Conservation (phyloP, 2,888 invertebrate species). For the Clanis bilineata region DNA sequence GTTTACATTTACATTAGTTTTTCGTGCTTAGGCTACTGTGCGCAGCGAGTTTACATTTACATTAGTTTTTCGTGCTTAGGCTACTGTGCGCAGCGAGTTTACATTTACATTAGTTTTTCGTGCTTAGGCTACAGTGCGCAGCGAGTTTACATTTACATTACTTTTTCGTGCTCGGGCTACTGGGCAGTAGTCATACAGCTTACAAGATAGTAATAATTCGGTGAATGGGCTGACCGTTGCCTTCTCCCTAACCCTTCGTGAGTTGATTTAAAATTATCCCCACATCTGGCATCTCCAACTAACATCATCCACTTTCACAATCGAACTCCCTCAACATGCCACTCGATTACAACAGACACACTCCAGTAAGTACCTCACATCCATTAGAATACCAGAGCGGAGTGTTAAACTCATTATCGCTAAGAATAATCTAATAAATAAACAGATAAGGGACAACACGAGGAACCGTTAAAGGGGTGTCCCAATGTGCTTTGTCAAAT, state of each 20-base stretch:
- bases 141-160: too few relatives aligned
- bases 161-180: too few relatives aligned
- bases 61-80: too few relatives aligned
- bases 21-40: too few relatives aligned
- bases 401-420: constrained; percentile 50
- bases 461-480: constrained; percentile 29
- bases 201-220: too few relatives aligned
- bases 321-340: constrained; percentile 17
- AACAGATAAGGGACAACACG: constrained; percentile 35
- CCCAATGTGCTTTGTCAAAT: not conserved
- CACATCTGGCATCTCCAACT: not conserved
- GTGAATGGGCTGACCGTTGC: too few relatives aligned
- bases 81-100: too few relatives aligned
- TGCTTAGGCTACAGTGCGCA: too few relatives aligned
- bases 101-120: too few relatives aligned
- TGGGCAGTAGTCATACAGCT: too few relatives aligned
- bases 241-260: not conserved
- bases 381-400: constrained; percentile 54
- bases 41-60: too few relatives aligned
- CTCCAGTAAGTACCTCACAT: constrained; percentile 17
- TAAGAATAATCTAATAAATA: constrained; percentile 46
- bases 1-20: too few relatives aligned
- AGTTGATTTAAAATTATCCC: not conserved
- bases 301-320: constrained; percentile 9
- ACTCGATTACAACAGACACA: constrained; percentile 26